Percentiles rank a stretch among this genome's conserved stretches.
Conservation (phyloP, 2,113 vertebrate genomes). For the Melanocharis versteri region DNA sequence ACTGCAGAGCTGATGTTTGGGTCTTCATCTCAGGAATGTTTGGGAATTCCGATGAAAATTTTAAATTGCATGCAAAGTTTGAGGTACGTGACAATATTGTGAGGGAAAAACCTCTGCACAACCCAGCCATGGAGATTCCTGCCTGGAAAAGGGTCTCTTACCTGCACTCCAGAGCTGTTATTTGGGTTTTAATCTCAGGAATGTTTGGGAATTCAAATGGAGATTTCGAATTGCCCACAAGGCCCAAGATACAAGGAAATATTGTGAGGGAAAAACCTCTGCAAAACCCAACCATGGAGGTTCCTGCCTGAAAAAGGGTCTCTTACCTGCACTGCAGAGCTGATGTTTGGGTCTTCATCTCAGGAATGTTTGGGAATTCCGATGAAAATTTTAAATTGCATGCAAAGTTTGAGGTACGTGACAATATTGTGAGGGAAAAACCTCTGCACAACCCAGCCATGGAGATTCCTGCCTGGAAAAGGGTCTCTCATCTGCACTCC, state of each 20-base stretch:
- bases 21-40: background rate
- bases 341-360: too few relatives aligned
- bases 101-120: background rate
- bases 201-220: too few relatives aligned
- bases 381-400: too few relatives aligned
- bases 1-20: background rate
- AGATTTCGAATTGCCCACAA: too few relatives aligned
- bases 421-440: background rate
- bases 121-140: fast-evolving
- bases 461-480: background rate
- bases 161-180: too few relatives aligned
- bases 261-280: background rate
- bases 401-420: too few relatives aligned
- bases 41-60: background rate
- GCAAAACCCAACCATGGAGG: fast-evolving
- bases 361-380: too few relatives aligned
- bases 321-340: too few relatives aligned
- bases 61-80: fast-evolving
- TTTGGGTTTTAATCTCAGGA: too few relatives aligned
- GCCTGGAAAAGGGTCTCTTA: background rate
- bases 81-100: too few relatives aligned
- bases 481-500: background rate
- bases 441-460: fast-evolving
- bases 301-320: background rate
- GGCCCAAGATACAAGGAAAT: too few relatives aligned